Evolutionary conservation across 2,797 vertebrate genomes (phyloP).

Genomic region (Cuniculus paca): DNA sequence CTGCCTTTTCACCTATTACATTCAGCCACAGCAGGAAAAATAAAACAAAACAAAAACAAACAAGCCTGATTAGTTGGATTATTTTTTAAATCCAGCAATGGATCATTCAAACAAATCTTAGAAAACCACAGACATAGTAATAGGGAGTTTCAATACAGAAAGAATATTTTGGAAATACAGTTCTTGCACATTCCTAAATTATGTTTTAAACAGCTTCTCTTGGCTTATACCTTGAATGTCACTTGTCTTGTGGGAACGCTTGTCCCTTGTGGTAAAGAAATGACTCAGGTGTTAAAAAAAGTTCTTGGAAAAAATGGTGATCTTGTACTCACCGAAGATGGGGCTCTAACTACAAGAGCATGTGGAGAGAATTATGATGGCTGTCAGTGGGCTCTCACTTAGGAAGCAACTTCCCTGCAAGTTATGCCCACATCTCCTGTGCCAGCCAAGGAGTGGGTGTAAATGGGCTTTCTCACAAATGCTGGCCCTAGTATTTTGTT

Average conservation of each 20-base stretch:
- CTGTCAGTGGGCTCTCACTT: constrained; percentile 56
- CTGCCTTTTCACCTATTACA: not conserved
- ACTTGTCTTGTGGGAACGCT: constrained; percentile 69
- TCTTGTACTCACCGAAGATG: constrained; percentile 3
- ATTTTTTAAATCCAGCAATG: not conserved
- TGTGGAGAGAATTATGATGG: not conserved
- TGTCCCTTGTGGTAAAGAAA: constrained; percentile 63
- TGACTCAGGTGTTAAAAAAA: constrained; percentile 65
- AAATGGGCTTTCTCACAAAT: constrained; percentile 74
- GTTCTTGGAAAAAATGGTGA: constrained; percentile 34
- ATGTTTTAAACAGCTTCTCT: constrained; percentile 66
- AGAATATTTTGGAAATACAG: constrained; percentile 68
- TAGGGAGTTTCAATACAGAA: constrained; percentile 16
- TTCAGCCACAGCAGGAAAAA: not conserved
- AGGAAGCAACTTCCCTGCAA: constrained; percentile 59
- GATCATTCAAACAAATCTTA: not conserved
- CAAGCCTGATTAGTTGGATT: not conserved
- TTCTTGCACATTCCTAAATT: constrained; percentile 53
- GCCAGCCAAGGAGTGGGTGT: constrained; percentile 72
- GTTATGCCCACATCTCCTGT: constrained; percentile 31
- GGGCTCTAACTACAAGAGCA: not conserved
- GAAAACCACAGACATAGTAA: constrained; percentile 15
- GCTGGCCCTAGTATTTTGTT: constrained; percentile 73
- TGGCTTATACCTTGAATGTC: constrained; percentile 61
- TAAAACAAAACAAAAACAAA: not conserved